Base-by-base conservation (phyloP, 1,140 invertebrate genomes). In the Diachasmimorpha longicaudata region DNA sequence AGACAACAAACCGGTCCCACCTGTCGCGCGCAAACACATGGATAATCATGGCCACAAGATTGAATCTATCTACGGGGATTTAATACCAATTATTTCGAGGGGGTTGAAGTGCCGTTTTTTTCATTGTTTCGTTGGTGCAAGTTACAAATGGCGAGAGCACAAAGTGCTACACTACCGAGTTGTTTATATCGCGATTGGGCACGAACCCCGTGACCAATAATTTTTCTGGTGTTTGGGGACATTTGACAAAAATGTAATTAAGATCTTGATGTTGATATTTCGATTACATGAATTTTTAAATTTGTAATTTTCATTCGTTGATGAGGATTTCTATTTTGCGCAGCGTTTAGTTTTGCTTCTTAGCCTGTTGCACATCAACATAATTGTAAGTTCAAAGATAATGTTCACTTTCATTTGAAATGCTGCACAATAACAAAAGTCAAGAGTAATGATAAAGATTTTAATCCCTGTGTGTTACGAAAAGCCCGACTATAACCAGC, bases 1-100 rank as follows among this genome's bases (percentile, higher is more conserved):
- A 77, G 75, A 77, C 75, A 75, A 76, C 74, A 76, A 79, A 79
- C 78, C 75, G 75, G 78, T 77, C 75, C 52, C 78, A 79, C 78
- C 78, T 79, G 78, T 79, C 78, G 75, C 72, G 44, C 75, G 52
- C 67, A 66, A 72, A 68, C 25, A 36, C 36, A 55, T 37, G 48
- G 78, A 74, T 77, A 79, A 79, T 77, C 78, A 79, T 75, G 75
- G 25, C 72, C 69, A 36, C 37, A 21, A 79, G 78, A 79, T 79
- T 52, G 31, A 67, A 79, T 79, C 78, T 75, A 77, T 68, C 25
- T 25, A 68, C 66, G 74, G 72, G 75, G 78, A 79, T 79, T 79
- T 79, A 79, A 79, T 79, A 79, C 75, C 75, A 79, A 79, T 79
- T 79, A 79, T 79, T 79, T 72, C 71, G 70, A 73, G 74, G 75